Evolutionary conservation across 2,888 invertebrate species (phyloP), one percentile per base, ranked within the genome.

Genomic region (Encarsia formosa): DNA sequence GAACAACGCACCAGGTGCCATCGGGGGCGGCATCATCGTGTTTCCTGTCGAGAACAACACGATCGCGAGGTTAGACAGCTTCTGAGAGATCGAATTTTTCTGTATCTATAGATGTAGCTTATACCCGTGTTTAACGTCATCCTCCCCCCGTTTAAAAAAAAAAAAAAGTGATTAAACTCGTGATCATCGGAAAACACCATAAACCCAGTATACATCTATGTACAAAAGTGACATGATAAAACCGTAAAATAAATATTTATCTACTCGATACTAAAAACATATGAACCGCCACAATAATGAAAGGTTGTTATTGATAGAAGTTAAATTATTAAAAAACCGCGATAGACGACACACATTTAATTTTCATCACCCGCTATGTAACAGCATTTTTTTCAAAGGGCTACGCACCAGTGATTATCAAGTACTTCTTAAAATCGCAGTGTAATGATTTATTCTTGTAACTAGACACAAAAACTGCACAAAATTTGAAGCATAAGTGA

Each of bases 21-120:
- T 5, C 8, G 34, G 5, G 16, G 77, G 76, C 49, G 81, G 79
- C 63, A 84, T 75, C 65, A 83, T 77, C 37, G 80, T 80, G 58
- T 81, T 80, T 71, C 83, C 84, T 83, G 71, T 45, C 65, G 60
- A 18, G 37, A 35, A 35, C 26, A 26, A 8, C 26, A 8, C 26
- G 26, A 26, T 8, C 26, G 26, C 26, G 26, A 26, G 6, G 26
- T n/a, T n/a, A n/a, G 26, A 26, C 26, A 26, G 26, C 26, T 6
- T 8, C 26, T 26, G 26, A 6, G 11, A 26, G 26, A 26, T 8
- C 26, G 26, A 26, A 11, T 26, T 26, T 26, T 26, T 11, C 26
- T 8, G 26, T 11, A 6, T 8, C 26, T n/a, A n/a, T n/a, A n/a
- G n/a, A n/a, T n/a, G n/a, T n/a, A n/a, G n/a, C n/a, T n/a, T n/a